Conservation (phyloP, 2,888 invertebrate genomes). For the Drosophila borealis region DNA sequence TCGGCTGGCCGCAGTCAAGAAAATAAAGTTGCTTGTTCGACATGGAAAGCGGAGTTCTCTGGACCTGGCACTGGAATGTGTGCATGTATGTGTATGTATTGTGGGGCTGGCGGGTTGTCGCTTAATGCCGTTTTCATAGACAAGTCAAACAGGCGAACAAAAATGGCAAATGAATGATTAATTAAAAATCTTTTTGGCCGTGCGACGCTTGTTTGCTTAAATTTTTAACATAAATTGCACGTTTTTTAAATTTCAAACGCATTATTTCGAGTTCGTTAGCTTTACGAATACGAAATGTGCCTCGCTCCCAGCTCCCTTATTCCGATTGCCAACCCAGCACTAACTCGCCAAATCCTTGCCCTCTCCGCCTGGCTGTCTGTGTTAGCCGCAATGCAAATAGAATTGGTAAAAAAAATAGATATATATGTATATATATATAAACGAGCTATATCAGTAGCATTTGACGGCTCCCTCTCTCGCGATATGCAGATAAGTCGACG, state of each 20-base stretch:
- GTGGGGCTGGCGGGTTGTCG: conserved; percentile 19
- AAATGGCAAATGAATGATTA: conserved; percentile 72
- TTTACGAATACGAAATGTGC: conserved; percentile 78
- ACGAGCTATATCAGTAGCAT: conserved; percentile 43
- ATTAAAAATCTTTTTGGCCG: conserved; percentile 57
- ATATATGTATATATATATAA: conserved; percentile 7
- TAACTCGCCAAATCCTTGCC: conserved; percentile 7
- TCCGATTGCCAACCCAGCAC: not conserved
- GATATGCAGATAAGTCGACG: conserved; percentile 75
- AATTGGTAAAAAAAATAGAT: conserved; percentile 53
- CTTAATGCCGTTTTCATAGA: conserved; percentile 83
- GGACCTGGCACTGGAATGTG: not conserved
- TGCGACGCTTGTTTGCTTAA: conserved; percentile 61
- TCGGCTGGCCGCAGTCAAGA: conserved; percentile 76
- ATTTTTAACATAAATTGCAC: conserved; percentile 77
- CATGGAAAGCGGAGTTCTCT: conserved; percentile 44
- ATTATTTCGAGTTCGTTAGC: conserved; percentile 85
- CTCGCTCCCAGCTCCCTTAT: not conserved
- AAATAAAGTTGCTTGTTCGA: conserved; percentile 70
- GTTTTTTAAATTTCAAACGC: conserved; percentile 83
- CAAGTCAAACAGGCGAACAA: conserved; percentile 63
- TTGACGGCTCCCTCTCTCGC: conserved; percentile 2
- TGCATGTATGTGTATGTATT: not conserved
- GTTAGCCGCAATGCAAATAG: conserved; percentile 73
- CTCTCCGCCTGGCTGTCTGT: conserved; percentile 22